A percentile compares a stretch with the other conserved stretches of the same genome.
phyloP scores from a whole-genome alignment of 2,797 vertebrate species.

The Nannoperca australis region DNA sequence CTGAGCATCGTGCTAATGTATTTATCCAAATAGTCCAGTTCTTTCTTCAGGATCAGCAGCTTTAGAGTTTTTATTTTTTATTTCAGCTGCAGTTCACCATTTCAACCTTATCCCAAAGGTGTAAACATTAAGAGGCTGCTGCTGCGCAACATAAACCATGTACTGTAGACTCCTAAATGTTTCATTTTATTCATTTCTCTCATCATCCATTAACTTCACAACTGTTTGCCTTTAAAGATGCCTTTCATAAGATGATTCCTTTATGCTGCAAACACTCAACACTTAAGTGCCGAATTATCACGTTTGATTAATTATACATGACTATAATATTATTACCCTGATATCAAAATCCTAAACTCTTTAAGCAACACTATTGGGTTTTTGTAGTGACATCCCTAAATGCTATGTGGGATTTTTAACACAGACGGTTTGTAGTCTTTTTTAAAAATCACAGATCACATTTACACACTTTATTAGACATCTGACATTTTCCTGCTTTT shows the following conservation, averaged over 20 bases:
- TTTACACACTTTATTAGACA: constrained; percentile 21
- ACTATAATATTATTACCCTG: not conserved
- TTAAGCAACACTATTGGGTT: constrained; percentile 24
- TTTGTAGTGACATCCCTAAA: constrained; percentile 57
- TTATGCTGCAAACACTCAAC: constrained; percentile 60
- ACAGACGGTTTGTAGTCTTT: constrained; percentile 25
- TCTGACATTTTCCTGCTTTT: not conserved
- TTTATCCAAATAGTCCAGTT: constrained; percentile 14
- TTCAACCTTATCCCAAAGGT: constrained; percentile 14
- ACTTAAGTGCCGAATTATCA: constrained; percentile 68
- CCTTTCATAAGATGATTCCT: constrained; percentile 53
- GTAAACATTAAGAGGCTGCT: not conserved
- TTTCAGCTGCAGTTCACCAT: not conserved
- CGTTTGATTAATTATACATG: not conserved
- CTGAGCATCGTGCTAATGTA: constrained; percentile 14
- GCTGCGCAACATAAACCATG: constrained; percentile 14
- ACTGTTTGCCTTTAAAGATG: constrained; percentile 47
- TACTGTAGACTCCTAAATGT: not conserved
- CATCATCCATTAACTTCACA: not conserved
- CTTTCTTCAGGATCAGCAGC: constrained; percentile 20
- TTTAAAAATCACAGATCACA: constrained; percentile 54
- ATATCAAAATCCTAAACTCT: constrained; percentile 2
- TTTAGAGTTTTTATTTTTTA: constrained; percentile 1
- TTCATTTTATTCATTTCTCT: not conserved
- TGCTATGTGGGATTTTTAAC: constrained; percentile 65